These are phyloP conservation scores for Smutsia temminckii DNA, from an alignment of 2,797 vertebrate species.

Conservation along the genomic window DNA sequence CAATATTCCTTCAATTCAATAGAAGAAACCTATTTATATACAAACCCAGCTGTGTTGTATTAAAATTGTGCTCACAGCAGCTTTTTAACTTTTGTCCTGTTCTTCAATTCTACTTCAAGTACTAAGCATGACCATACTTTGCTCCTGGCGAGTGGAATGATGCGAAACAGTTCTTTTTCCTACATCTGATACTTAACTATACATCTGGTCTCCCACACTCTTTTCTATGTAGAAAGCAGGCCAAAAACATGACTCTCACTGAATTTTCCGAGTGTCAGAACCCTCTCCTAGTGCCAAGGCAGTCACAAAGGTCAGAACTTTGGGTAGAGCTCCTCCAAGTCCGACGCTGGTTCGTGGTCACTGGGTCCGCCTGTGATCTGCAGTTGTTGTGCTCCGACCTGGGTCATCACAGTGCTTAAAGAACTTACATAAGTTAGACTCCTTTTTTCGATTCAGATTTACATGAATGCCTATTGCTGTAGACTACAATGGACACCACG, in stretches of 20 bases:
- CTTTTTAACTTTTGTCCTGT: background rate
- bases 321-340: too few species aligned
- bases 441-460: background rate
- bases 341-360: too few species aligned
- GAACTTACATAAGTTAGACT: background rate
- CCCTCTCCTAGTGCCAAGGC: rapidly evolving
- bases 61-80: background rate
- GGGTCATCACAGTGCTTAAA: rapidly evolving
- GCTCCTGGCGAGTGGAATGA: background rate
- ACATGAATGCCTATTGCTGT: background rate
- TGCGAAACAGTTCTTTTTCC: background rate
- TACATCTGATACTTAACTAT: background rate
- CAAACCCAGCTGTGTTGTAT: background rate
- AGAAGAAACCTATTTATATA: background rate
- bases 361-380: too few species aligned
- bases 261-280: background rate
- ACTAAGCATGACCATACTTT: background rate
- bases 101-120: background rate
- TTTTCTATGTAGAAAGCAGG: background rate
- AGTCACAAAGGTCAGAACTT: too few species aligned
- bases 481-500: background rate
- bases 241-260: background rate
- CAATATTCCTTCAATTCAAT: background rate
- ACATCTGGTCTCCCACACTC: background rate
- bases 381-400: background rate